These are phyloP conservation scores for Xenopus borealis DNA, from an alignment of 2,113 vertebrate genomes.

Conservation along the genomic window DNA sequence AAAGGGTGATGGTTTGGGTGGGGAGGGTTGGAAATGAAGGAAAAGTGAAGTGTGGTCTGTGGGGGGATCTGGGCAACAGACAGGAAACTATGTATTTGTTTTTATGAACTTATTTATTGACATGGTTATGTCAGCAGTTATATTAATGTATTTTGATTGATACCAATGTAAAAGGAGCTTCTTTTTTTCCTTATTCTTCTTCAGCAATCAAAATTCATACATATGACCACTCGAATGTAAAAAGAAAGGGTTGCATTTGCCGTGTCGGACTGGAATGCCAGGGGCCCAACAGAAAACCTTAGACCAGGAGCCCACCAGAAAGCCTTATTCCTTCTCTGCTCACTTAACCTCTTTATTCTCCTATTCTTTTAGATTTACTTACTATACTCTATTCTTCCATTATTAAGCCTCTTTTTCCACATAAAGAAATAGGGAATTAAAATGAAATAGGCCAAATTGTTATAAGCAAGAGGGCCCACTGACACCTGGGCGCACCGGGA, in stretches of 20 bases:
- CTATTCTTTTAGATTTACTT: too few relatives aligned
- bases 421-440: too few relatives aligned
- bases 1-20: slow-evolving; percentile 14
- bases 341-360: too few relatives aligned
- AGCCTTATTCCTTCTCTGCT: too few relatives aligned
- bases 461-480: too few relatives aligned
- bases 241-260: not conserved
- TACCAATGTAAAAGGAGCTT: slow-evolving; percentile 7
- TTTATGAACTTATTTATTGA: slow-evolving; percentile 44
- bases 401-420: too few relatives aligned
- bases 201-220: not conserved
- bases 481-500: too few relatives aligned
- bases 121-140: slow-evolving; percentile 24
- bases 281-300: too few relatives aligned
- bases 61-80: slow-evolving; percentile 8
- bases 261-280: too few relatives aligned
- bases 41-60: slow-evolving; percentile 13
- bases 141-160: slow-evolving; percentile 44
- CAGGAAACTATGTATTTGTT: slow-evolving; percentile 39
- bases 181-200: not conserved
- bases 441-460: too few relatives aligned
- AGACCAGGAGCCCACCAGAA: too few relatives aligned
- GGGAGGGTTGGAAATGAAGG: not conserved
- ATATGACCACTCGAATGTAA: not conserved
- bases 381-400: too few relatives aligned